phyloP scores from a whole-genome alignment of 2,797 vertebrate species.

The Acanthiza pusilla region DNA sequence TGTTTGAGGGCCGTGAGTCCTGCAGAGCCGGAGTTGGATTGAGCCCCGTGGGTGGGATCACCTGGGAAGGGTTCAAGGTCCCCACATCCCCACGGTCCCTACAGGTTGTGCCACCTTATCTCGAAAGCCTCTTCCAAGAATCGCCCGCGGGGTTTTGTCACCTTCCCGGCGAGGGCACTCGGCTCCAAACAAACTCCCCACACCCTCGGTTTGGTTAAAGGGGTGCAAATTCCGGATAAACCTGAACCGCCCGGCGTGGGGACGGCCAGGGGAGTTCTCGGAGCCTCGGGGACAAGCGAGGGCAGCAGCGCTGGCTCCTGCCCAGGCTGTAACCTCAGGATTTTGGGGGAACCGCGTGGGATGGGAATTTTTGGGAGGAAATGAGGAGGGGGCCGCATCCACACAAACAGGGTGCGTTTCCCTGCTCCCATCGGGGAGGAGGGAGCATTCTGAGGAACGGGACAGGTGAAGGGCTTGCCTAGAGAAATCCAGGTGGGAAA shows the following conservation, averaged over 20 bases:
- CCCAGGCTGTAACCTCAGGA: neutral
- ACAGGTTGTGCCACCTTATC: neutral
- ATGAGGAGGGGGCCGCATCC: neutral
- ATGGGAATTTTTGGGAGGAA: neutral
- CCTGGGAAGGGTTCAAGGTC: neutral
- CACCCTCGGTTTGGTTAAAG: neutral
- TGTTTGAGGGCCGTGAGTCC: neutral
- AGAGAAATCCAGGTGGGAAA: neutral
- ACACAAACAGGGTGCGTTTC: accelerated
- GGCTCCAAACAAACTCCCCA: neutral
- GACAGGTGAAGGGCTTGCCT: neutral
- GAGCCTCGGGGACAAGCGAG: neutral
- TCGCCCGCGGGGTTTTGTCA: neutral
- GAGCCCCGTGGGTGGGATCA: neutral
- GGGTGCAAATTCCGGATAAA: neutral
- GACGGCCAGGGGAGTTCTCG: neutral
- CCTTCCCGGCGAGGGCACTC: neutral
- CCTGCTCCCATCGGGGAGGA: neutral
- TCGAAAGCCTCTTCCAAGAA: neutral
- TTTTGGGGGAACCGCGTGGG: accelerated
- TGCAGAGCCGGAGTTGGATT: neutral
- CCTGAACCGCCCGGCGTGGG: neutral
- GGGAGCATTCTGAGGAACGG: accelerated
- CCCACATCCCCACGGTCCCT: neutral
- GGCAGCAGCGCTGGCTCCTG: neutral